Conservation (phyloP, 2,888 invertebrate genomes). For the Papilio elwesi region DNA sequence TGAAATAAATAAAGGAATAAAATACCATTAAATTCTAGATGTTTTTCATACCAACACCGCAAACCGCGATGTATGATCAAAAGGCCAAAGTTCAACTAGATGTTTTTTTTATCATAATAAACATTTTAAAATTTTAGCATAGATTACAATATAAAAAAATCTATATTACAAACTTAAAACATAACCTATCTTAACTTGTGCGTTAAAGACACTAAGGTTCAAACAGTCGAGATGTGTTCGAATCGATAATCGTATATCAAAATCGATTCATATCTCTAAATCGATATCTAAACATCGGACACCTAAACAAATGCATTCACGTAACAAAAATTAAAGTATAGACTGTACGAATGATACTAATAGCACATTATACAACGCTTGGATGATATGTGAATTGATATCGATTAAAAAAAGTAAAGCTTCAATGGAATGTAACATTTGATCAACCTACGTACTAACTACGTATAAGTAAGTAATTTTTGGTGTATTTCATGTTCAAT, state of each 20-base stretch:
- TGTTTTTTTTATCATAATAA: too few species aligned
- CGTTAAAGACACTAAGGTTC: conserved; percentile 13
- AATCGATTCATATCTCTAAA: background rate
- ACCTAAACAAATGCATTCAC: background rate
- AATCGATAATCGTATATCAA: background rate
- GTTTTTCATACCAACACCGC: too few species aligned
- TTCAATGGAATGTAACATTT: background rate
- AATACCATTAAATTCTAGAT: too few species aligned
- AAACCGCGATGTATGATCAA: too few species aligned
- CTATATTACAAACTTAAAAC: background rate
- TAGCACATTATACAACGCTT: background rate
- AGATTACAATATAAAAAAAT: background rate
- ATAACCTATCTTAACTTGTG: conserved; percentile 10
- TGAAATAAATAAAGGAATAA: too few species aligned
- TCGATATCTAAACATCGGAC: background rate
- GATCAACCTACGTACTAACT: too few species aligned
- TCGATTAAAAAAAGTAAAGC: background rate
- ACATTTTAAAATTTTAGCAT: too few species aligned
- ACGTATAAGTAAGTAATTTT: too few species aligned
- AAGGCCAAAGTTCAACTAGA: too few species aligned
- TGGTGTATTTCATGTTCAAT: too few species aligned
- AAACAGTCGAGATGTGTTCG: too few species aligned
- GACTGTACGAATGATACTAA: background rate
- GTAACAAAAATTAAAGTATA: background rate
- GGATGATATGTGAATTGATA: conserved; percentile 2